phyloP scores from a whole-genome alignment of 1,140 invertebrate genomes.

The Psix sp. region DNA sequence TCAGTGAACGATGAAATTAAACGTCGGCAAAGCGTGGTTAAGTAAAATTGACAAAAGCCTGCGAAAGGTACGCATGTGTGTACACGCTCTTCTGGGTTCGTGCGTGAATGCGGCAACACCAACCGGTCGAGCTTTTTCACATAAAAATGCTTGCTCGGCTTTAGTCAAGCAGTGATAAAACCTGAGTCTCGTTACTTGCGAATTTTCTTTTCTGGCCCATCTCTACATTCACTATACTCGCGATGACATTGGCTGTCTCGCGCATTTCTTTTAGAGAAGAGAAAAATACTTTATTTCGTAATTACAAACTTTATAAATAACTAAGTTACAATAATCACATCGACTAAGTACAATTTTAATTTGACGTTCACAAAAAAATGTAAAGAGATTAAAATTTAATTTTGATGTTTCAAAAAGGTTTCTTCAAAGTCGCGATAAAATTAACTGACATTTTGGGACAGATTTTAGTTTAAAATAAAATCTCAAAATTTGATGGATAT shows the following conservation, averaged over 20 bases:
- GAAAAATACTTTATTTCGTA: constrained; percentile 22
- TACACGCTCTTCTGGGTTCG: background rate
- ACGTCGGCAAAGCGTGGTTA: constrained; percentile 32
- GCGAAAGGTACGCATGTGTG: constrained; percentile 22
- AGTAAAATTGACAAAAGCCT: constrained; percentile 44
- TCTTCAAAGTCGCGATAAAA: too few relatives aligned
- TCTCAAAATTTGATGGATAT: too few relatives aligned
- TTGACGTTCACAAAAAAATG: too few relatives aligned
- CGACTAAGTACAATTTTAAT: too few relatives aligned
- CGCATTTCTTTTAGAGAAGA: constrained; percentile 50
- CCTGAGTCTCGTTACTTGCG: constrained; percentile 45
- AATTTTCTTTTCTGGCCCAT: constrained; percentile 45
- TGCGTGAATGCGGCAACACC: constrained; percentile 38
- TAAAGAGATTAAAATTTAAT: too few relatives aligned
- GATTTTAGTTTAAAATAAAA: too few relatives aligned
- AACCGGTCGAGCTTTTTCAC: constrained; percentile 32
- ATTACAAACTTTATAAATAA: background rate
- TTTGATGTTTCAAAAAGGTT: background rate
- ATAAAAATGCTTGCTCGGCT: constrained; percentile 60
- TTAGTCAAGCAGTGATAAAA: constrained; percentile 48
- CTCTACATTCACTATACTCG: constrained; percentile 38
- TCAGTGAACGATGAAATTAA: constrained; percentile 58
- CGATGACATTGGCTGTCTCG: constrained; percentile 47
- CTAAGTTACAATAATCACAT: background rate
- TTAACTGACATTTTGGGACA: too few relatives aligned